These are phyloP conservation scores for Pyrrhosoma nymphula DNA, from an alignment of 2,888 invertebrate genomes.

Conservation along the genomic window DNA sequence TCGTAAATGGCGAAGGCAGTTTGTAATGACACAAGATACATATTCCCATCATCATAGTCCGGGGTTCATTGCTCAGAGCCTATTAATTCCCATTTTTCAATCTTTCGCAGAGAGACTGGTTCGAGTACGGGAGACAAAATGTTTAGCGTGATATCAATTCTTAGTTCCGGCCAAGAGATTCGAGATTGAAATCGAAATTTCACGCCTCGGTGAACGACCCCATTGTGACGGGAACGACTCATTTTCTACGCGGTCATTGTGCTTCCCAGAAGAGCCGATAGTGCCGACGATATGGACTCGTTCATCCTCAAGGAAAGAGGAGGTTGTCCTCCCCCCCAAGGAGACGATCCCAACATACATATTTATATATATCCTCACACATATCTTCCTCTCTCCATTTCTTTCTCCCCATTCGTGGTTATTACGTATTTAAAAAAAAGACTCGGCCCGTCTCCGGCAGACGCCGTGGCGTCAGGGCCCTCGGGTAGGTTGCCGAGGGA, in stretches of 20 bases:
- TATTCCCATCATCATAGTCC: no score
- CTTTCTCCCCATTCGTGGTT: background rate
- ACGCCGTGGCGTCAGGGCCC: background rate
- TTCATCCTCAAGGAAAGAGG: background rate
- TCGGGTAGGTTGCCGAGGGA: background rate
- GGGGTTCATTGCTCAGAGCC: no score
- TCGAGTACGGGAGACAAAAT: background rate
- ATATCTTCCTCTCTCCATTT: background rate
- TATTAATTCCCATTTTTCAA: no score
- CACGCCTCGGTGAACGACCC: conserved; percentile 4
- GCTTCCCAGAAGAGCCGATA: background rate
- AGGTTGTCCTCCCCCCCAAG: no score
- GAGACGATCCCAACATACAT: background rate
- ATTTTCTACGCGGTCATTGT: background rate
- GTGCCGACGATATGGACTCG: background rate
- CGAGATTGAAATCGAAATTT: background rate
- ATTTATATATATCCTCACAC: background rate
- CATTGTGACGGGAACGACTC: background rate
- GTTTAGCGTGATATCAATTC: background rate
- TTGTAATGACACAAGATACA: no score
- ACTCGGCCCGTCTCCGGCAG: background rate
- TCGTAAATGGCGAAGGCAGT: no score
- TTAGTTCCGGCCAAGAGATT: background rate
- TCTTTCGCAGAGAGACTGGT: no score
- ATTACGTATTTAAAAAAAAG: background rate